Evolutionary conservation across 2,797 vertebrate genomes (phyloP).

Genomic region (Melanotaenia parkinsoni): DNA sequence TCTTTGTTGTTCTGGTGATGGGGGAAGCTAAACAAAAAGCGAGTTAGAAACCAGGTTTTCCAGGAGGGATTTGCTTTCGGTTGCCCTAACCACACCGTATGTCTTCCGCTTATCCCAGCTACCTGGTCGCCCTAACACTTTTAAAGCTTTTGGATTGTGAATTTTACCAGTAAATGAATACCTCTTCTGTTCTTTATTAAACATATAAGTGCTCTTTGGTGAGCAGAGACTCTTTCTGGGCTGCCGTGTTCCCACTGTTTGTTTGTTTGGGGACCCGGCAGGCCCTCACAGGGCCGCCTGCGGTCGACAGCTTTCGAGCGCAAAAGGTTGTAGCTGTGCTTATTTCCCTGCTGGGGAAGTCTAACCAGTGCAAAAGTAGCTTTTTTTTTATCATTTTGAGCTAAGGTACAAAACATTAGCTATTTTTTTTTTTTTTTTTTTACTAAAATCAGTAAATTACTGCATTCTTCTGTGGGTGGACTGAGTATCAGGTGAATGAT

Average conservation of each 20-base stretch:
- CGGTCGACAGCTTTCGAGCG: conserved; percentile 55
- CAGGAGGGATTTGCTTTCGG: conserved; percentile 82
- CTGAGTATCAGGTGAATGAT: conserved; percentile 65
- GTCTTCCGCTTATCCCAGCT: conserved; percentile 80
- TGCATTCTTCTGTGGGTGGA: conserved; percentile 79
- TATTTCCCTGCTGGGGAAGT: conserved; percentile 71
- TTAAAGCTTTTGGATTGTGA: conserved; percentile 81
- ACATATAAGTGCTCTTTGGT: conserved; percentile 80
- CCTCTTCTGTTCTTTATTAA: conserved; percentile 79
- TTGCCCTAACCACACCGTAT: conserved; percentile 70
- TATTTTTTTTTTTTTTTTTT: conserved; percentile 74
- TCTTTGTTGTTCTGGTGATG: conserved; percentile 66
- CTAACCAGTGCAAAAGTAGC: conserved; percentile 83
- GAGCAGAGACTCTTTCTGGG: conserved; percentile 76
- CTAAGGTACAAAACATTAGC: conserved; percentile 64
- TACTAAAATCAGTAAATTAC: conserved; percentile 83
- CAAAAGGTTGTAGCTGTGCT: conserved; percentile 78
- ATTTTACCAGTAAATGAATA: conserved; percentile 83
- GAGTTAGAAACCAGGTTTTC: conserved; percentile 82
- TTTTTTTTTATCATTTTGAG: conserved; percentile 65
- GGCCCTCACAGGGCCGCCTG: conserved; percentile 60
- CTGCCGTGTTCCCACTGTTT: conserved; percentile 33
- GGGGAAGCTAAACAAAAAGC: conserved; percentile 60
- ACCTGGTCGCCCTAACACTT: conserved; percentile 76
- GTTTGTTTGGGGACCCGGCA: conserved; percentile 37